These are phyloP conservation scores for Mus minutoides DNA, from an alignment of 2,797 vertebrate genomes.

Conservation along the genomic window DNA sequence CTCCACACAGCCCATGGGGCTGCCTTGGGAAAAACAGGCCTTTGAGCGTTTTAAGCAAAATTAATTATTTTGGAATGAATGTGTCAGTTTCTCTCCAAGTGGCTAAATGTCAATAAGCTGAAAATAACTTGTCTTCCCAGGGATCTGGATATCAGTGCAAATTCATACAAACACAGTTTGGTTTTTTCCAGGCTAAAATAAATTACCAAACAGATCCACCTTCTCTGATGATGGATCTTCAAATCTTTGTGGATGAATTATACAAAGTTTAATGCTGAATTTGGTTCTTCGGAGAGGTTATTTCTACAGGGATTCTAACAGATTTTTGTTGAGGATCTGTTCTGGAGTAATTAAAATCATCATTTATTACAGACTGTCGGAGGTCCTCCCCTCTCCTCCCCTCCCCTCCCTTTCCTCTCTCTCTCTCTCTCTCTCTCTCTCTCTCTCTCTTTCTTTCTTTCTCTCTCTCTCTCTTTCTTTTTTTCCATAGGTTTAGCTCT, in stretches of 20 bases:
- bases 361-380: constrained; percentile 12
- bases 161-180: neutral
- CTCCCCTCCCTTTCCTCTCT: fast-evolving
- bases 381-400: neutral
- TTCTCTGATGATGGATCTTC: constrained; percentile 22
- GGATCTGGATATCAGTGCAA: constrained; percentile 45
- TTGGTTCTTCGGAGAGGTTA: neutral
- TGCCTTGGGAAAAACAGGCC: constrained; percentile 65
- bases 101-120: constrained; percentile 67
- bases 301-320: neutral
- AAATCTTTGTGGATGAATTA: neutral
- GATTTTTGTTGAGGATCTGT: neutral
- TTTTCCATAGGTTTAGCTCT: neutral
- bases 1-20: constrained; percentile 15
- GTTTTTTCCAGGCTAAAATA: neutral
- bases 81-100: constrained; percentile 68
- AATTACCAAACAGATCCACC: neutral
- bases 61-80: constrained; percentile 79
- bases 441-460: too few relatives aligned
- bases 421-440: too few relatives aligned
- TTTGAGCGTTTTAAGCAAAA: constrained; percentile 73
- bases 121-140: constrained; percentile 68
- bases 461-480: fast-evolving
- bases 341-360: neutral
- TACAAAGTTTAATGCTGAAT: constrained; percentile 22